A percentile compares a stretch with the other conserved stretches of the same genome.
These are phyloP conservation scores for Chloroceryle inda DNA, from an alignment of 2,797 vertebrate genomes.

Conservation along the genomic window DNA sequence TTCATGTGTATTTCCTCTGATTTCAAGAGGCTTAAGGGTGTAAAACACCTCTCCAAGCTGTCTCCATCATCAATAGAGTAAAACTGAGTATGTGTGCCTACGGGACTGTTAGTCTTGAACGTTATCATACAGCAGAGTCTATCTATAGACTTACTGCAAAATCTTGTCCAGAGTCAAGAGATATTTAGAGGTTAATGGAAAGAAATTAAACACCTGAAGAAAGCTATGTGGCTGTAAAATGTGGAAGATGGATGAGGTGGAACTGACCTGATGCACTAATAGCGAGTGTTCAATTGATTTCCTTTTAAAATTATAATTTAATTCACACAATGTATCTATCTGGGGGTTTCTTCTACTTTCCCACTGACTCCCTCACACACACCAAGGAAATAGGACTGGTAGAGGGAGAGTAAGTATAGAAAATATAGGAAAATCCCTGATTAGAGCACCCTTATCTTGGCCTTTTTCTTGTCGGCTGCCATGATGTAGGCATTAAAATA, in stretches of 20 bases:
- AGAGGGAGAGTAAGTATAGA: background rate
- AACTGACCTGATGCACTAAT: background rate
- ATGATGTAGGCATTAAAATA: background rate
- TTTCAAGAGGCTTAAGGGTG: background rate
- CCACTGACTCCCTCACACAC: too few relatives aligned
- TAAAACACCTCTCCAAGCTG: background rate
- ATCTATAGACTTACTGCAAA: background rate
- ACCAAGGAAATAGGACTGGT: background rate
- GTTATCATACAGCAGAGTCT: background rate
- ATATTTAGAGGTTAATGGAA: background rate
- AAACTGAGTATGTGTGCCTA: background rate
- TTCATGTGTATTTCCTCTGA: background rate
- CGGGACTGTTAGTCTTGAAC: background rate
- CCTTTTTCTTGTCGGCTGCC: background rate
- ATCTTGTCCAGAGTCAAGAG: background rate
- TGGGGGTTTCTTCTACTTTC: background rate
- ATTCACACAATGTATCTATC: background rate
- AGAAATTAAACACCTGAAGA: background rate
- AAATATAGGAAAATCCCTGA: background rate
- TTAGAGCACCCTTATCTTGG: background rate
- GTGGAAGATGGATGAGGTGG: background rate
- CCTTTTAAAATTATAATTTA: background rate
- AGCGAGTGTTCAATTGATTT: background rate
- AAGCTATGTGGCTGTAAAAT: background rate
- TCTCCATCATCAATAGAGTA: background rate